Conservation (phyloP, 2,113 vertebrate genomes). For the Brachypteracias leptosomus region DNA sequence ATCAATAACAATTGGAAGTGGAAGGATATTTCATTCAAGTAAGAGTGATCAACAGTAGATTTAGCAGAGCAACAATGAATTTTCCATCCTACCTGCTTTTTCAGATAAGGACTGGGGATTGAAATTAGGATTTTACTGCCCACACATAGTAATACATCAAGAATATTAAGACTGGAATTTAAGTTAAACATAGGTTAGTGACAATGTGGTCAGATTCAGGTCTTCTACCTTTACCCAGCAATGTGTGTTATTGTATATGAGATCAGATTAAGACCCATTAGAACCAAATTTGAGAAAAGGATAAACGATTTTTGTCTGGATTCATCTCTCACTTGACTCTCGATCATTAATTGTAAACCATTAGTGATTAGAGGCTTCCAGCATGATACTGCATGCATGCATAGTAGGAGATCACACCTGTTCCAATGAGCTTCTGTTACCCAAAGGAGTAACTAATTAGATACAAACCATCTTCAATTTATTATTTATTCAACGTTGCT, state of each 20-base stretch:
- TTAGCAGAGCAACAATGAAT: neutral
- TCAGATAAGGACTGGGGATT: neutral
- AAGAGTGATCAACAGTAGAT: neutral
- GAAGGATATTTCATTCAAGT: neutral
- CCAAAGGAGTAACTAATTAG: neutral
- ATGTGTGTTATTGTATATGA: neutral
- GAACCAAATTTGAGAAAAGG: neutral
- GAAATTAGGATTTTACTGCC: neutral
- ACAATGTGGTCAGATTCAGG: neutral
- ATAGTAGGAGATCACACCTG: neutral
- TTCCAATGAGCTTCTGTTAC: neutral
- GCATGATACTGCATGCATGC: neutral
- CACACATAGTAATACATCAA: neutral
- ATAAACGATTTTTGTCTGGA: neutral
- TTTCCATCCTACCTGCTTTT: neutral
- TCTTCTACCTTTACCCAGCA: neutral
- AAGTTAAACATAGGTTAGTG: neutral
- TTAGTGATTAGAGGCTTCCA: conserved; percentile 7
- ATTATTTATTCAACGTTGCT: neutral
- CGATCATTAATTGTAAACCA: neutral
- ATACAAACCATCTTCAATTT: neutral
- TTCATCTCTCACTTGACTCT: neutral
- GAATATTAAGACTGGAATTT: neutral
- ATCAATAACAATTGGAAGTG: neutral
- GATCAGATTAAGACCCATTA: neutral